Percentiles rank a stretch among this genome's conserved stretches.
Conservation (phyloP, 2,113 vertebrate genomes). For the Sinocyclocheilus rhinocerous region DNA sequence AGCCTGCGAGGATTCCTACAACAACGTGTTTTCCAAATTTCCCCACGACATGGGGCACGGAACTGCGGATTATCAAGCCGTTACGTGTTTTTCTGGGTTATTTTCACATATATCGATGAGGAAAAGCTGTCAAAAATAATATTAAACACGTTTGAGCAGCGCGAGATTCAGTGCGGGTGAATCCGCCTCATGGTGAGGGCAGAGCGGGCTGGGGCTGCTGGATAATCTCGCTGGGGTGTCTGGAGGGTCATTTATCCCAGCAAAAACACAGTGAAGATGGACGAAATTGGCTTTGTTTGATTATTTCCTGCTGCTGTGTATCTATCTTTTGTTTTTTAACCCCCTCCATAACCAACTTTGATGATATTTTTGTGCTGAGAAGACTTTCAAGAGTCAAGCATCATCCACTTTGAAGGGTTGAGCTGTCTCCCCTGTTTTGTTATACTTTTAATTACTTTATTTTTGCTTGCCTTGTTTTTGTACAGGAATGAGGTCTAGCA, state of each 20-base stretch:
- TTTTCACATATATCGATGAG: conserved; percentile 23
- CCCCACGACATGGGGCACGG: conserved; percentile 72
- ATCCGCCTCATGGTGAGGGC: conserved; percentile 36
- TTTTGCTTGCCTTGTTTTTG: too few relatives aligned
- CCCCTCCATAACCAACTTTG: background rate
- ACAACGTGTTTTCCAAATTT: conserved; percentile 54
- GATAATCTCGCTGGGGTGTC: background rate
- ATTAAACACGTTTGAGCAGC: background rate
- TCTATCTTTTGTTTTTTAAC: background rate
- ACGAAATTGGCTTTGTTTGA: background rate
- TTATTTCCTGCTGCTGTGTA: background rate
- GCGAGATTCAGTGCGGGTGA: background rate
- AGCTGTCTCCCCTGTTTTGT: too few relatives aligned
- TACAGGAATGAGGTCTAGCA: too few relatives aligned
- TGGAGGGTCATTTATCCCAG: conserved; percentile 12
- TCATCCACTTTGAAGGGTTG: too few relatives aligned
- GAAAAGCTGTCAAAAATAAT: background rate
- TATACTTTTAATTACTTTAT: too few relatives aligned
- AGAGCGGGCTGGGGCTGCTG: background rate
- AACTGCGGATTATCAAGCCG: conserved; percentile 70
- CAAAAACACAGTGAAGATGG: background rate
- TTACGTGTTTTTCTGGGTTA: conserved; percentile 52
- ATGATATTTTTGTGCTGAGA: background rate
- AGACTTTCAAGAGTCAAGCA: too few relatives aligned
- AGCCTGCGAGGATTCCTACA: conserved; percentile 53